Conservation (phyloP, 2,113 vertebrate genomes). For the Platycercus adscitus region DNA sequence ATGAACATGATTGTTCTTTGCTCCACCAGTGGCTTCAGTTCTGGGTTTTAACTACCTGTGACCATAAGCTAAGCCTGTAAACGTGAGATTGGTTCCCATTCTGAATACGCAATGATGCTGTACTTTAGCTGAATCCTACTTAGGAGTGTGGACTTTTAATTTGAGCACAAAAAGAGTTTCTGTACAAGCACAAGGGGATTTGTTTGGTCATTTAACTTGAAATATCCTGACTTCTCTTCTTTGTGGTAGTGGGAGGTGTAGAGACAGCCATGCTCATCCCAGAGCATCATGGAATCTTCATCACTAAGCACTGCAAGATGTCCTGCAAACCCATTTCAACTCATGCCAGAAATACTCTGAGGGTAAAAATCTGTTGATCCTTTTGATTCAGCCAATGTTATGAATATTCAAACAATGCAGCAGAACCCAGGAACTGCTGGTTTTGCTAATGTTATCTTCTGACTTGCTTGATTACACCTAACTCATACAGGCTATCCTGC, state of each 20-base stretch:
- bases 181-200: rapidly evolving
- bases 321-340: neutral
- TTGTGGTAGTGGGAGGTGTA: neutral
- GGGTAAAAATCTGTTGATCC: neutral
- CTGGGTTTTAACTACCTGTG: neutral
- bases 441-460: neutral
- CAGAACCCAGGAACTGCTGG: neutral
- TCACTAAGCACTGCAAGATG: neutral
- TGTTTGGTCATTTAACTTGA: neutral
- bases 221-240: neutral
- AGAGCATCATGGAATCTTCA: neutral
- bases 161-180: neutral
- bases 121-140: neutral
- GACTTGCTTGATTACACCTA: neutral
- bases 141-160: neutral
- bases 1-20: neutral
- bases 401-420: neutral
- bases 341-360: neutral
- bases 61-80: neutral
- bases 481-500: rapidly evolving
- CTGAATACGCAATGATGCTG: neutral
- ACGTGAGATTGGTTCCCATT: neutral
- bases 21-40: neutral
- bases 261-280: neutral
- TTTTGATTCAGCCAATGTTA: neutral